Percentiles rank a stretch among this genome's conserved stretches.
Conservation (phyloP, 2,888 invertebrate species). For the Odontocolon sp. region DNA sequence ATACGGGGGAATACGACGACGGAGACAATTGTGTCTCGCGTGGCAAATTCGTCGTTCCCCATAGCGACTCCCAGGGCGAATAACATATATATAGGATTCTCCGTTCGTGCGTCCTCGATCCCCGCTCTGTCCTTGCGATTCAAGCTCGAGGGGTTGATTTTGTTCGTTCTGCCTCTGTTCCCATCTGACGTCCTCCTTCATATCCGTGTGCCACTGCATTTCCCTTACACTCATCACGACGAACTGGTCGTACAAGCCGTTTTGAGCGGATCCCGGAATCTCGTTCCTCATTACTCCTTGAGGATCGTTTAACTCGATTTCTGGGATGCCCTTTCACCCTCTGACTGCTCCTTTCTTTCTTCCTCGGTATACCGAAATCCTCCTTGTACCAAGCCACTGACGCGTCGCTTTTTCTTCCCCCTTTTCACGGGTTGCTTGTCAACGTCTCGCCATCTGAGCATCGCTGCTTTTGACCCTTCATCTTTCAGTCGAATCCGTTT, state of each 20-base stretch:
- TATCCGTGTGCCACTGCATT: background rate
- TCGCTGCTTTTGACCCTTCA: background rate
- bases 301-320: slow-evolving; percentile 43
- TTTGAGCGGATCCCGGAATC: slow-evolving; percentile 36
- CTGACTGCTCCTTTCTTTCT: slow-evolving; percentile 32
- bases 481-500: background rate
- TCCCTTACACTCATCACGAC: background rate
- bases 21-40: background rate
- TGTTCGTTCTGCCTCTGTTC: background rate
- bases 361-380: no score
- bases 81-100: background rate
- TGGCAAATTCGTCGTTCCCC: slow-evolving; percentile 7
- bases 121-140: slow-evolving; percentile 2
- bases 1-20: background rate
- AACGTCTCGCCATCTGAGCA: background rate
- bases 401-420: slow-evolving; percentile 16
- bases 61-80: background rate
- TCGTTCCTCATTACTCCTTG: slow-evolving; percentile 48
- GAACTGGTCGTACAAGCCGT: slow-evolving; percentile 33
- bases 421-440: slow-evolving; percentile 50
- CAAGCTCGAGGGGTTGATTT: slow-evolving; percentile 19
- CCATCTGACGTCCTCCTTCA: slow-evolving; percentile 8
- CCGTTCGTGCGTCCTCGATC: background rate
- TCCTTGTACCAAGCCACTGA: slow-evolving; percentile 41
- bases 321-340: slow-evolving; percentile 2